phyloP scores from a whole-genome alignment of 2,113 vertebrate genomes.

The Carettochelys insculpta region DNA sequence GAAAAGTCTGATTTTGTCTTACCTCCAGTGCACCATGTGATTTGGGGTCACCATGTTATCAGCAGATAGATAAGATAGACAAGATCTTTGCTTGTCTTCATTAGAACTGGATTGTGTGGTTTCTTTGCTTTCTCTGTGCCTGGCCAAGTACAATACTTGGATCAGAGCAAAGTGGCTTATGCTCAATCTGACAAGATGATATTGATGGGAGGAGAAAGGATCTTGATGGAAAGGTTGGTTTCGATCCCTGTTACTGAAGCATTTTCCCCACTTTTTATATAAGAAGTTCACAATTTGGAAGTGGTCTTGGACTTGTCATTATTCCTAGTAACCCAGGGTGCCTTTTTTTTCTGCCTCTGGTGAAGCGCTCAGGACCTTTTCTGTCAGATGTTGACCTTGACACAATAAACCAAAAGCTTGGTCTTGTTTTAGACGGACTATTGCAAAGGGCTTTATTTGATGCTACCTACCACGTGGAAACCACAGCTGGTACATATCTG shows the following conservation, averaged over 20 bases:
- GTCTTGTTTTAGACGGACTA: not conserved
- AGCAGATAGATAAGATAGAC: not conserved
- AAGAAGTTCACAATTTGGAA: not conserved
- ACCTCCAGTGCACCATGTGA: not conserved
- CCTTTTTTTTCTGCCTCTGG: not conserved
- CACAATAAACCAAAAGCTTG: not conserved
- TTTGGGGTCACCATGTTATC: not conserved
- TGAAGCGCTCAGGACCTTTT: not conserved
- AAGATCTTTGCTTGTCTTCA: not conserved
- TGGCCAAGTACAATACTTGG: not conserved
- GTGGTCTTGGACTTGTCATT: not conserved
- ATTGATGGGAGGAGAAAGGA: not conserved
- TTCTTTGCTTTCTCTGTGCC: not conserved
- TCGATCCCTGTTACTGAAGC: not conserved
- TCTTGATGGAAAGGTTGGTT: not conserved
- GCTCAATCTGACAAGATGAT: not conserved
- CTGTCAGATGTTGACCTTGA: not conserved
- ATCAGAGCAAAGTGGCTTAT: not conserved
- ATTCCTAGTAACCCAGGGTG: not conserved
- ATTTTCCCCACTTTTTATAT: not conserved
- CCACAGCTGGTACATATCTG: slow-evolving; percentile 25
- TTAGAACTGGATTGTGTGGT: not conserved
- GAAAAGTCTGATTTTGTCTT: not conserved
- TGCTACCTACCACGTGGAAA: slow-evolving; percentile 2
- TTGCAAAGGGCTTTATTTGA: not conserved